Evolutionary conservation across 2,888 invertebrate genomes (phyloP), one percentile per base, ranked within the genome.

Genomic region (Isoperla grammatica): DNA sequence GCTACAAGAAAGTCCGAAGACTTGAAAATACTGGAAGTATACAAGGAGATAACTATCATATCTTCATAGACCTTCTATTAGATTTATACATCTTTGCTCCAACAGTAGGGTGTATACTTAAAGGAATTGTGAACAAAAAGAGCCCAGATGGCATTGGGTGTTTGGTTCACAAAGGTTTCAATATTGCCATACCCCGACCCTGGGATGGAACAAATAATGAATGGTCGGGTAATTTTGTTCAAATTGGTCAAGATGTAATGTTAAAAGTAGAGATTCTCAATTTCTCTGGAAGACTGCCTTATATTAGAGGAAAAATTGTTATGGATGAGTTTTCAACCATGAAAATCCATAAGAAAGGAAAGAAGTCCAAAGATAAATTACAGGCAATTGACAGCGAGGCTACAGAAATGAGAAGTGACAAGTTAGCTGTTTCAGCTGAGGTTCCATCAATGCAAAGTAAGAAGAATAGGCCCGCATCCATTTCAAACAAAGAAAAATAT

Each of bases 21-120:
- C 17, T 13, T 19, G 37, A 17, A 11, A 17, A 53, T 20, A 20
- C 17, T 17, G 86, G 84, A n/a, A 72, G 75, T 13, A 80, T 85
- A 58, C 74, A 81, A 61, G 78, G 81, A 68, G 86, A 86, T 66
- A 79, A 79, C 66, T 79, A 80, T 63, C 83, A 80, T 66, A 79
- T 86, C 62, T 83, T 86, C 69, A 74, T 85, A 62, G 81, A 85
- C 74, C 77, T 88, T 2, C 78, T 82, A 71, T 86, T 83, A 15
- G 85, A 87, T 67, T 87, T 86, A 70, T 86, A 83, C 69, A 73
- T 88, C 63, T 86, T 87, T 69, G 78, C 77, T 64, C 88, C 88
- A 11, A 71, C 74, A 70, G 73, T 84, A 53, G 86, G 83, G 2
- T 80, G 80, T 61, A 76, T 73, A 35, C 70, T 88, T 49, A 79